A percentile compares a stretch with the other conserved stretches of the same genome.
Evolutionary conservation across 2,888 invertebrate species (phyloP).

Genomic region (Nomada ruficornis): DNA sequence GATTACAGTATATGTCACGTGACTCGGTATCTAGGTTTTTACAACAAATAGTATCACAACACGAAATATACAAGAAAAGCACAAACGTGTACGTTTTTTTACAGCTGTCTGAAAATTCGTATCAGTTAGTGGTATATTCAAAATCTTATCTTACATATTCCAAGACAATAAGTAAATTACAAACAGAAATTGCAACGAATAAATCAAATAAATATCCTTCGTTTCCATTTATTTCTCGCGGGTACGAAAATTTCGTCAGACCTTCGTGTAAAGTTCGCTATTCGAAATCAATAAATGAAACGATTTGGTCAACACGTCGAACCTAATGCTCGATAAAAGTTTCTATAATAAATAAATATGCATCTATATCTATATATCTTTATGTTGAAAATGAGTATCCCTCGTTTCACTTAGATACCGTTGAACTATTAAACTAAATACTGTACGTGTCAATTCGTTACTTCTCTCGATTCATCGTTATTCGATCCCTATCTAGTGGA

Average conservation of each 20-base stretch:
- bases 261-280: slow-evolving; percentile 21
- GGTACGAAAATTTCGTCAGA: neutral
- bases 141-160: slow-evolving; percentile 43
- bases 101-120: slow-evolving; percentile 57
- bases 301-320: slow-evolving; percentile 60
- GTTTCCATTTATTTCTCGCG: neutral
- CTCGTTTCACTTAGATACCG: slow-evolving; percentile 65
- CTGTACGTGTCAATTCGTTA: slow-evolving; percentile 42
- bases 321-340: slow-evolving; percentile 64
- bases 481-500: slow-evolving; percentile 26
- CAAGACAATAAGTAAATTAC: slow-evolving; percentile 23
- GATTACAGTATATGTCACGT: slow-evolving; percentile 73
- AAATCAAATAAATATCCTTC: neutral
- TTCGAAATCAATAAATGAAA: slow-evolving; percentile 47
- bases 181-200: neutral
- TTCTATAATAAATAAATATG: slow-evolving; percentile 69
- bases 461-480: slow-evolving; percentile 46
- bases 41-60: slow-evolving; percentile 81
- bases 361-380: slow-evolving; percentile 60
- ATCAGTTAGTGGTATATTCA: slow-evolving; percentile 44
- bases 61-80: slow-evolving; percentile 79
- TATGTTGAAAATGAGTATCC: slow-evolving; percentile 49
- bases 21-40: slow-evolving; percentile 74
- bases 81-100: slow-evolving; percentile 65
- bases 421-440: slow-evolving; percentile 59